Evolutionary conservation across 1,140 invertebrate species (phyloP).

Genomic region (Panulirus ornatus): DNA sequence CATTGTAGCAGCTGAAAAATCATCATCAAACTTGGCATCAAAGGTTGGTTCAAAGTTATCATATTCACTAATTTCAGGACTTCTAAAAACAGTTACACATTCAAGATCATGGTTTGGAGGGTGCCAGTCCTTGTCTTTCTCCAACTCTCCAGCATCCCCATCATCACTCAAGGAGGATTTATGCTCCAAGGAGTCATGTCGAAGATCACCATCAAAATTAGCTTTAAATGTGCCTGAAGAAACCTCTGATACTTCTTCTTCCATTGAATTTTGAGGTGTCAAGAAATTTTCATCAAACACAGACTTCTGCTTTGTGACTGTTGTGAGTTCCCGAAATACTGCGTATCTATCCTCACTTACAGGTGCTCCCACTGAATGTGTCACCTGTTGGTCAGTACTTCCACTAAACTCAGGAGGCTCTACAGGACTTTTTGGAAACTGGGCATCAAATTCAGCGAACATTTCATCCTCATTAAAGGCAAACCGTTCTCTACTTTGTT

Average conservation of each 20-base stretch:
- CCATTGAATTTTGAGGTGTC: slow-evolving; percentile 75
- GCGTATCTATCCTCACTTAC: slow-evolving; percentile 75
- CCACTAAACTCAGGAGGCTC: slow-evolving; percentile 68
- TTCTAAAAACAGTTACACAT: slow-evolving; percentile 74
- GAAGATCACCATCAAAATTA: slow-evolving; percentile 68
- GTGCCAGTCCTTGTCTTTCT: slow-evolving; percentile 69
- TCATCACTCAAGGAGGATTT: slow-evolving; percentile 75
- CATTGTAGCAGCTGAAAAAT: slow-evolving; percentile 71
- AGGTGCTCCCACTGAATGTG: slow-evolving; percentile 70
- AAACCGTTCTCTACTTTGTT: slow-evolving; percentile 60
- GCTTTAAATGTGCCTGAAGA: slow-evolving; percentile 75
- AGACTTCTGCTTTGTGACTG: slow-evolving; percentile 72
- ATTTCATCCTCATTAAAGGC: slow-evolving; percentile 72
- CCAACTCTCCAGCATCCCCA: slow-evolving; percentile 58
- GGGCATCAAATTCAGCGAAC: slow-evolving; percentile 75
- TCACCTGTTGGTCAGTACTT: slow-evolving; percentile 24
- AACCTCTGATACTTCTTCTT: slow-evolving; percentile 74
- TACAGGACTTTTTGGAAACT: slow-evolving; percentile 73
- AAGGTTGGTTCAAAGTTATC: slow-evolving; percentile 75
- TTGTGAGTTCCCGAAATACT: slow-evolving; percentile 73
- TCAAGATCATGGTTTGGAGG: slow-evolving; percentile 65
- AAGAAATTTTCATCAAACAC: slow-evolving; percentile 75
- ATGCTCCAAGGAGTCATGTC: slow-evolving; percentile 71
- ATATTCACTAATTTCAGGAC: slow-evolving; percentile 75
- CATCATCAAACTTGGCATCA: slow-evolving; percentile 74